These are phyloP conservation scores for Polypterus bichir DNA, from an alignment of 2,113 vertebrate species.

Conservation along the genomic window DNA sequence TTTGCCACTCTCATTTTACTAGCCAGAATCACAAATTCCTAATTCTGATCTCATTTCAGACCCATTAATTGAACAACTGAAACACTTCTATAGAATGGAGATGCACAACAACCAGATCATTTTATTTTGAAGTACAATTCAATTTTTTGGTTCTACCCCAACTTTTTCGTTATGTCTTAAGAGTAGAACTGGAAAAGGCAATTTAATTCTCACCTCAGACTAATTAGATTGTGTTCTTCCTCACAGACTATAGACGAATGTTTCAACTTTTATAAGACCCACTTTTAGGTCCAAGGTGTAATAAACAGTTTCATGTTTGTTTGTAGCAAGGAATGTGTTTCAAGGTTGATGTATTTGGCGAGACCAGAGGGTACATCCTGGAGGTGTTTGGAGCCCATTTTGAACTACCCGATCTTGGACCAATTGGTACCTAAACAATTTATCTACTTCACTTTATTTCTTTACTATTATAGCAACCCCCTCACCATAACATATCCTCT, in stretches of 20 bases:
- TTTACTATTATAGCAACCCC: neutral
- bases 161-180: too few species aligned
- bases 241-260: neutral
- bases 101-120: too few species aligned
- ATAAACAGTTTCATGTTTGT: constrained; percentile 11
- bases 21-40: too few species aligned
- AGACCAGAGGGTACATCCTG: constrained; percentile 82
- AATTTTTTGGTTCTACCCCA: too few species aligned
- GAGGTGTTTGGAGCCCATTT: constrained; percentile 87
- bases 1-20: too few species aligned
- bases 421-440: constrained; percentile 64
- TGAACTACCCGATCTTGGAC: constrained; percentile 88
- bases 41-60: too few species aligned
- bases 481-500: constrained; percentile 9
- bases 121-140: too few species aligned
- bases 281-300: neutral
- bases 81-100: too few species aligned
- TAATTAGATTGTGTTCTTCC: too few species aligned
- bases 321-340: constrained; percentile 90
- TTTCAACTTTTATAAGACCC: neutral
- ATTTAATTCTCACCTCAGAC: too few species aligned
- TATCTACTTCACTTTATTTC: neutral
- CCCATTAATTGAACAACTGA: too few species aligned
- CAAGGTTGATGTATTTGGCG: constrained; percentile 79
- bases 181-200: too few species aligned